Conservation (phyloP, 1,140 invertebrate genomes). For the Bombyx mandarina region DNA sequence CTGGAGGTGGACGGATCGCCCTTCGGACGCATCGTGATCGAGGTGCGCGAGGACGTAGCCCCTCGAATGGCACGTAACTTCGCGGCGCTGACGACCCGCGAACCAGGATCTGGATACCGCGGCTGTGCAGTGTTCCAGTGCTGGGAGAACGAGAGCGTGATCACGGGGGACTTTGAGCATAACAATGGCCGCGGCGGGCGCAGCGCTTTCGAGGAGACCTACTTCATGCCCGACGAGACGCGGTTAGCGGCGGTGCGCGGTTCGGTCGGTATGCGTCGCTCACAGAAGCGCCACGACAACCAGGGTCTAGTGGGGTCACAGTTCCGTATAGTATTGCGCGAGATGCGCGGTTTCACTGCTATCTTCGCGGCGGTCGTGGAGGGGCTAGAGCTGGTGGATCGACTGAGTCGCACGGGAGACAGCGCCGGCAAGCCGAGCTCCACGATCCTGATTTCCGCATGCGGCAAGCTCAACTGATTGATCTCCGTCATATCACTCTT, state of each 20-base stretch:
- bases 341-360: slow-evolving; percentile 86
- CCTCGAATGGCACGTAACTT: slow-evolving; percentile 95
- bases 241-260: slow-evolving; percentile 82
- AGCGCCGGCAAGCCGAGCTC: slow-evolving; percentile 83
- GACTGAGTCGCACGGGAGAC: slow-evolving; percentile 83
- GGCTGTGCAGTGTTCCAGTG: slow-evolving; percentile 86
- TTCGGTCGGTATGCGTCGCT: slow-evolving; percentile 86
- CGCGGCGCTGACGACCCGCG: slow-evolving; percentile 82
- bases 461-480: slow-evolving; percentile 74
- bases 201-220: slow-evolving; percentile 82
- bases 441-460: slow-evolving; percentile 81
- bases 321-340: slow-evolving; percentile 84
- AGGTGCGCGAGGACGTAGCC: slow-evolving; percentile 86
- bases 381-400: slow-evolving; percentile 85
- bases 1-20: slow-evolving; percentile 81
- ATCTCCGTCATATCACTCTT: slow-evolving; percentile 7
- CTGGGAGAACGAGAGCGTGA: slow-evolving; percentile 86
- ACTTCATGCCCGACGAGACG: slow-evolving; percentile 87
- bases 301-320: slow-evolving; percentile 87
- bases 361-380: slow-evolving; percentile 88
- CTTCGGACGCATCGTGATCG: slow-evolving; percentile 84
- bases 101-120: slow-evolving; percentile 83
- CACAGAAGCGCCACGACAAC: slow-evolving; percentile 85
- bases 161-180: slow-evolving; percentile 84
- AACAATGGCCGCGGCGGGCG: slow-evolving; percentile 86